Evolutionary conservation across 2,797 vertebrate species (phyloP).

Genomic region (Pseudocheirus occidentalis): DNA sequence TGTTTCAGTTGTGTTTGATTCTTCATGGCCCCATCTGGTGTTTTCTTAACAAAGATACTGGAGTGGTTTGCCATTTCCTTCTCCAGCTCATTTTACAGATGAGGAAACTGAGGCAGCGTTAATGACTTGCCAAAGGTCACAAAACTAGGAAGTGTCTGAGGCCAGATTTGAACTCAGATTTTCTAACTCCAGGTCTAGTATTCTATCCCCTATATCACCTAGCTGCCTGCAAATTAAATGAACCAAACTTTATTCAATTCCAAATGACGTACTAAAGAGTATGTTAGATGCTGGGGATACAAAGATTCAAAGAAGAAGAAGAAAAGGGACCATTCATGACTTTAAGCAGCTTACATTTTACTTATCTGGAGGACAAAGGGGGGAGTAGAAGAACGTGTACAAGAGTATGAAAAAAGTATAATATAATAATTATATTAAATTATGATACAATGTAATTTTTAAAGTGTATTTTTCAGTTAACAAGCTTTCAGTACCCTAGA

Average conservation of each 20-base stretch:
- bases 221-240: not conserved
- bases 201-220: not conserved
- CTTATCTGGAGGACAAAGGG: not conserved
- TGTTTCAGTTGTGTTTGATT: not conserved
- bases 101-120: not conserved
- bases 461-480: not conserved
- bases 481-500: not conserved
- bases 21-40: not conserved
- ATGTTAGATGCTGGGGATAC: not conserved
- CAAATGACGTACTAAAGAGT: not conserved
- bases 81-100: not conserved
- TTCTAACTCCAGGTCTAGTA: not conserved
- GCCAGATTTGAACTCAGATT: not conserved
- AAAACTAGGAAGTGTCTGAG: not conserved
- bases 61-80: not conserved
- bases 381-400: not conserved
- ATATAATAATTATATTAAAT: not conserved
- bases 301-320: not conserved
- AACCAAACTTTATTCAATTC: not conserved
- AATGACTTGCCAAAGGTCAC: not conserved
- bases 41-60: not conserved
- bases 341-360: not conserved
- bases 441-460: not conserved
- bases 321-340: too few species aligned
- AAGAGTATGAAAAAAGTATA: not conserved